phyloP scores from a whole-genome alignment of 1,140 invertebrate genomes.

The Drosophila pallidifrons region DNA sequence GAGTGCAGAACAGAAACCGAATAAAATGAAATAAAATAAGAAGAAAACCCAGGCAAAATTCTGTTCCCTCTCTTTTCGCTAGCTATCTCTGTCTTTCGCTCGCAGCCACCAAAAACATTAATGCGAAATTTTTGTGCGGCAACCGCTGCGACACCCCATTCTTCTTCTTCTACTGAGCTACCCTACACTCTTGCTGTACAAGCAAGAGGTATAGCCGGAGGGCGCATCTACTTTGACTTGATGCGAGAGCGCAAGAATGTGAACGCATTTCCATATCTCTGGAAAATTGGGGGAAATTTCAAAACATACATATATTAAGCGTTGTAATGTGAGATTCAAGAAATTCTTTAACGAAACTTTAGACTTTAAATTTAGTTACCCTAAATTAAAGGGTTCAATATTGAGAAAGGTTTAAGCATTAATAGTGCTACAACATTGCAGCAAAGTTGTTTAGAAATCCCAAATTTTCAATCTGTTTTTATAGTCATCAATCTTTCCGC shows the following conservation, averaged over 20 bases:
- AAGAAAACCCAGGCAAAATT: conserved; percentile 26
- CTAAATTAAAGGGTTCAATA: too few species aligned
- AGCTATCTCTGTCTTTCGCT: background rate
- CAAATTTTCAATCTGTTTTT: too few species aligned
- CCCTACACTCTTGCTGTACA: background rate
- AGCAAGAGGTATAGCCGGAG: conserved; percentile 7
- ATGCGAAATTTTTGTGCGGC: conserved; percentile 41
- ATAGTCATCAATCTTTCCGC: too few species aligned
- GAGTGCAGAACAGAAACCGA: conserved; percentile 25
- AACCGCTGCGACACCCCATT: conserved; percentile 5
- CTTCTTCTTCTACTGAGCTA: background rate
- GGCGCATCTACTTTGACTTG: conserved; percentile 7
- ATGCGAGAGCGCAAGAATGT: background rate
- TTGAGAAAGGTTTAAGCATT: too few species aligned
- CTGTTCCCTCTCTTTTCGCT: background rate
- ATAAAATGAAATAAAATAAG: conserved; percentile 29
- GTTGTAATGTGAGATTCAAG: too few species aligned
- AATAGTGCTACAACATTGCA: too few species aligned
- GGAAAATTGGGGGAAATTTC: background rate
- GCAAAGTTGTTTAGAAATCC: too few species aligned
- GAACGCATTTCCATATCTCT: background rate
- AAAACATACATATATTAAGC: background rate
- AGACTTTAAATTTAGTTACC: too few species aligned
- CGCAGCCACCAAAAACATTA: conserved; percentile 53
- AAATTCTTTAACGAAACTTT: too few species aligned